Base-by-base conservation (phyloP, 35 echinoderm and acorn worm genomes). In the Hemicentrotus pulcherrimus region DNA sequence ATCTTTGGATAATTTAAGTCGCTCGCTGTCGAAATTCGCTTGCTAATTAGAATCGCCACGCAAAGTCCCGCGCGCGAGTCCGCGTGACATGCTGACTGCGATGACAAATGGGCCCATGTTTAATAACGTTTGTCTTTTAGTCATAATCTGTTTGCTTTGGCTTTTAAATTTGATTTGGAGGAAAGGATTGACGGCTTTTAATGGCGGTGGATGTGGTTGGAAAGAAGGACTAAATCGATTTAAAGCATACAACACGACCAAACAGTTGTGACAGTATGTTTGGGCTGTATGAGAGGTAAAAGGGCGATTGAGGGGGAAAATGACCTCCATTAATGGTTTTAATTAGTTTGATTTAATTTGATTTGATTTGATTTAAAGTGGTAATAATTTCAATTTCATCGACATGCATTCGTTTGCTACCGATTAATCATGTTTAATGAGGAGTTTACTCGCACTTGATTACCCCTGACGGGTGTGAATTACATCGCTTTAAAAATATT, bases 141-240 rank as follows among this genome's bases (percentile, higher is more conserved):
- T 78, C 65, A 78, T 78, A 78, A 78, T 78, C 65, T 78, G 65
- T 78, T 78, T 78, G 65, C 65, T 78, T 78, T 78, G 65, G 65
- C 65, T 22, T n/a, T n/a, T 78, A 78, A 78, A 78, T 78, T 78
- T 78, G 65, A 78, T 78, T 78, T 78, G 65, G 19, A 78, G 19
- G 65, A 78, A 78, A 78, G 65, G 65, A 78, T 78, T 78, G 65
- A 78, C 19, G 65, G 65, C 65, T 78, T 18, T 78, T 18, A 78
- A 22, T 28, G 15, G 65, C 65, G 65, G 65, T 78, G 5, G 18
- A 78, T 78, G 65, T 78, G 65, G 65, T 78, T 78, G 65, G 65
- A 78, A n/a, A 78, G 65, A 78, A 78, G 65, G 65, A 78, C 65
- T n/a, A n/a, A 78, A 78, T 78, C 65, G 65, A 78, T 78, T 78